These are phyloP conservation scores for Tinea trinotella DNA, from an alignment of 2,888 invertebrate genomes.

Conservation along the genomic window DNA sequence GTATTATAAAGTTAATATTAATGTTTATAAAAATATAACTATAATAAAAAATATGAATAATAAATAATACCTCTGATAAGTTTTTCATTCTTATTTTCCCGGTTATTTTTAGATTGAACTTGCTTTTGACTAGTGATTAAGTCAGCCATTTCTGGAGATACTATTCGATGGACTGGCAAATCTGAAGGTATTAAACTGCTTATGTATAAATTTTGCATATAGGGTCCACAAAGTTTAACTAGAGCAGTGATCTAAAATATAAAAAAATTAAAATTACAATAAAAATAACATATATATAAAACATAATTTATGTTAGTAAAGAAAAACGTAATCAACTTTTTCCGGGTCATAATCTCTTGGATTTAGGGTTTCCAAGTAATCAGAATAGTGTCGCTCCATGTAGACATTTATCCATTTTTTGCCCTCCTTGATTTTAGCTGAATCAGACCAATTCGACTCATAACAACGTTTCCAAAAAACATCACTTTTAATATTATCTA, in stretches of 20 bases:
- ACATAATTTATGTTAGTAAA: not conserved
- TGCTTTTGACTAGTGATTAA: slow-evolving; percentile 47
- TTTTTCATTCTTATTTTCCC: slow-evolving; percentile 32
- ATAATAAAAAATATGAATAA: slow-evolving; percentile 8
- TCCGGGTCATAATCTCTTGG: slow-evolving; percentile 64
- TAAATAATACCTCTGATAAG: slow-evolving; percentile 40
- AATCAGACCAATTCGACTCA: slow-evolving; percentile 45
- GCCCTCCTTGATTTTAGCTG: slow-evolving; percentile 33
- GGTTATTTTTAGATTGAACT: slow-evolving; percentile 32
- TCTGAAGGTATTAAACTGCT: slow-evolving; percentile 56
- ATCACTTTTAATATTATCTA: slow-evolving; percentile 59
- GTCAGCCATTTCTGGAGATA: slow-evolving; percentile 60
- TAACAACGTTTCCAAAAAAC: slow-evolving; percentile 65
- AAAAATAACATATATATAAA: not conserved
- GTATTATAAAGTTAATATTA: not conserved
- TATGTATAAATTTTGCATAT: slow-evolving; percentile 50
- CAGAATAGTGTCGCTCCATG: slow-evolving; percentile 57
- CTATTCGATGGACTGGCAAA: slow-evolving; percentile 51
- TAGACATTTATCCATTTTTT: slow-evolving; percentile 59
- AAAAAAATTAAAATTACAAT: slow-evolving; percentile 11
- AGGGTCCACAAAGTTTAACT: slow-evolving; percentile 59
- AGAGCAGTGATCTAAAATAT: slow-evolving; percentile 42
- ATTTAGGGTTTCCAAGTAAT: slow-evolving; percentile 61
- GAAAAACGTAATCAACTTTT: no score
- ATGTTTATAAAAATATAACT: not conserved